Percentiles rank a stretch among this genome's conserved stretches.
These are phyloP conservation scores for Gambusia yucatana DNA, from an alignment of 2,797 vertebrate species.

Conservation along the genomic window DNA sequence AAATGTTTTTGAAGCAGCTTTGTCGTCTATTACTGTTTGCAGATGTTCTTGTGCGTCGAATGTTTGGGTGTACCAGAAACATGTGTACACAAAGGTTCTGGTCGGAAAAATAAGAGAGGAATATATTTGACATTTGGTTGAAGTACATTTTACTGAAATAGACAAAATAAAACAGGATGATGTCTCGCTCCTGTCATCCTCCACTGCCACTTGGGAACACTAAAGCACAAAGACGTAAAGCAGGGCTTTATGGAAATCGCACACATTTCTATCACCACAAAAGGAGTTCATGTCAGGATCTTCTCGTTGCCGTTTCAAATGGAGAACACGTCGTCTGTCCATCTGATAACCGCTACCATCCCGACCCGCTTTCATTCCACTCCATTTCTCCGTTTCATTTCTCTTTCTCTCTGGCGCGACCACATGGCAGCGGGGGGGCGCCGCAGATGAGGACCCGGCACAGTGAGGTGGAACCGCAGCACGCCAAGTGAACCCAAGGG, in stretches of 20 bases:
- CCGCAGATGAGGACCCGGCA: constrained; percentile 70
- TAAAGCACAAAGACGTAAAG: constrained; percentile 37
- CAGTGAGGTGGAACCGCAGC: constrained; percentile 66
- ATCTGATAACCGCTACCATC: constrained; percentile 62
- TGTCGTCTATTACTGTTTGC: background rate
- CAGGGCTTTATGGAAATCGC: constrained; percentile 61
- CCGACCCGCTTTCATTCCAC: background rate
- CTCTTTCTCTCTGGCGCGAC: constrained; percentile 26
- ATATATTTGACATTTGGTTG: background rate
- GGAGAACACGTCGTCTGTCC: constrained; percentile 66
- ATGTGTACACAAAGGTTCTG: background rate
- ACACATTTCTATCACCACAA: constrained; percentile 68
- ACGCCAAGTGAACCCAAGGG: constrained; percentile 70
- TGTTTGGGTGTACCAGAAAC: background rate
- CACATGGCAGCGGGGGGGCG: constrained; percentile 55
- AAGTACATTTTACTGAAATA: background rate
- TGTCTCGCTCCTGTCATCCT: background rate
- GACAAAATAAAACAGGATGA: background rate
- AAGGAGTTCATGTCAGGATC: constrained; percentile 60
- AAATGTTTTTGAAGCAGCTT: background rate
- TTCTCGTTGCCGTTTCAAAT: constrained; percentile 56
- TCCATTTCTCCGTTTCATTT: constrained; percentile 12
- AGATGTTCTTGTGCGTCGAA: background rate
- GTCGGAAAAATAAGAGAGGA: background rate
- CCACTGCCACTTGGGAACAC: constrained; percentile 55